phyloP scores from a whole-genome alignment of 1,140 invertebrate genomes.

The Gryon sp. region DNA sequence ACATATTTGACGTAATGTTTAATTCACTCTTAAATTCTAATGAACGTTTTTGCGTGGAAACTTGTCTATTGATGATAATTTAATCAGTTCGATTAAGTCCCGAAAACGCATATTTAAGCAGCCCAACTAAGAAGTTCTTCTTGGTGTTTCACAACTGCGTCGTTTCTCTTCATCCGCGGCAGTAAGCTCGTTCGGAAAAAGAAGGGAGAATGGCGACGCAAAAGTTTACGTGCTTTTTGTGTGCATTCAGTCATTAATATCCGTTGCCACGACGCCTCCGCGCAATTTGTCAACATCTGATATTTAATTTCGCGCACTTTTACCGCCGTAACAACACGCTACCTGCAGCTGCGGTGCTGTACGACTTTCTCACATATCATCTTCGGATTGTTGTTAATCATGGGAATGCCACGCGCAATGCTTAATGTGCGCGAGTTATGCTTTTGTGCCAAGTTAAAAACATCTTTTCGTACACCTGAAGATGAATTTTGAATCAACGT shows the following conservation, averaged over 20 bases:
- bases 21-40: slow-evolving; percentile 34
- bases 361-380: slow-evolving; percentile 64
- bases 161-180: slow-evolving; percentile 79
- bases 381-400: slow-evolving; percentile 66
- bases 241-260: slow-evolving; percentile 78
- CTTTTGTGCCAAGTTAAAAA: slow-evolving; percentile 41
- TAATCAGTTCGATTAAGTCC: slow-evolving; percentile 46
- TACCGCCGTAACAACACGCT: slow-evolving; percentile 67
- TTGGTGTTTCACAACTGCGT: slow-evolving; percentile 66
- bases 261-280: slow-evolving; percentile 78
- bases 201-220: slow-evolving; percentile 66
- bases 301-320: slow-evolving; percentile 79
- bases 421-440: slow-evolving; percentile 36
- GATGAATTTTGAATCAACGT: slow-evolving; percentile 51
- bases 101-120: slow-evolving; percentile 40
- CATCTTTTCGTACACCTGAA: slow-evolving; percentile 35
- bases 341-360: slow-evolving; percentile 63
- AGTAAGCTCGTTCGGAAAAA: slow-evolving; percentile 70
- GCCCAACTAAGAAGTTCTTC: slow-evolving; percentile 53
- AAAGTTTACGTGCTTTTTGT: slow-evolving; percentile 77
- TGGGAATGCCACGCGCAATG: slow-evolving; percentile 48
- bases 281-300: slow-evolving; percentile 81
- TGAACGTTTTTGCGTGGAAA: slow-evolving; percentile 26
- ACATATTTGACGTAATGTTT: slow-evolving; percentile 10
- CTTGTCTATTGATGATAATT: slow-evolving; percentile 47